These are phyloP conservation scores for Torymus aiolomorphi DNA, from an alignment of 2,888 invertebrate genomes.

Conservation along the genomic window DNA sequence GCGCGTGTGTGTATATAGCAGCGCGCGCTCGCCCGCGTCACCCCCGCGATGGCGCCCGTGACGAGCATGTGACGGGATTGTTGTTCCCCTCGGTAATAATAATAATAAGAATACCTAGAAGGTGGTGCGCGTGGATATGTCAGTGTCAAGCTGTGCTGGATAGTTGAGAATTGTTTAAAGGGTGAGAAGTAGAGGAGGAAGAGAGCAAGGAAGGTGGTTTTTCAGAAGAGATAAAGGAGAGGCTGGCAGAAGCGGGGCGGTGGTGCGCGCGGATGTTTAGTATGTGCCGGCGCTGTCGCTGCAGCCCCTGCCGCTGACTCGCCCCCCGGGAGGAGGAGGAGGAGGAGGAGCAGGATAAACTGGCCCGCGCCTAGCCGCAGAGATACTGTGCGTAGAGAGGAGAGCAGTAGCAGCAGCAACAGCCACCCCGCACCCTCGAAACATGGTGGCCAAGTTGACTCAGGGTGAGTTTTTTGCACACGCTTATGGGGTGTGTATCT, in stretches of 20 bases:
- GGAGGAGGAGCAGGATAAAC: too few relatives aligned
- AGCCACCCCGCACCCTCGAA: constrained; percentile 59
- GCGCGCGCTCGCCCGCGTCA: too few relatives aligned
- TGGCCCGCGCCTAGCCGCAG: too few relatives aligned
- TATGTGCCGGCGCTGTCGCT: constrained; percentile 37
- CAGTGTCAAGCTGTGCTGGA: too few relatives aligned
- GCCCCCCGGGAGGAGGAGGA: constrained; percentile 9
- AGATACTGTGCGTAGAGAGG: neutral
- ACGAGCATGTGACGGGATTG: neutral
- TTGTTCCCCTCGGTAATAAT: too few relatives aligned
- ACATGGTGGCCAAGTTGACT: constrained; percentile 73
- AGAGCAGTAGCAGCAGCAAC: constrained; percentile 51
- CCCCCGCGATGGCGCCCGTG: neutral
- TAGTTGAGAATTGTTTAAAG: too few relatives aligned
- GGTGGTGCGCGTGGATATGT: too few relatives aligned
- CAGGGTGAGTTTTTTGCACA: constrained; percentile 70
- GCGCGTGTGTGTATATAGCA: too few relatives aligned
- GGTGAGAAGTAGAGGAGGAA: too few relatives aligned
- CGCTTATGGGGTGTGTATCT: too few relatives aligned
- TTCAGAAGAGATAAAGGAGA: neutral
- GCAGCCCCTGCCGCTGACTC: constrained; percentile 7
- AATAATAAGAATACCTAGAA: too few relatives aligned
- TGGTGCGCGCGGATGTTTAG: constrained; percentile 45
- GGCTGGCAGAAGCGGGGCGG: neutral
- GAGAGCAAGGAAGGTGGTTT: too few relatives aligned